Base-by-base conservation (phyloP, 2,113 vertebrate species). In the Protobothrops mucrosquamatus region DNA sequence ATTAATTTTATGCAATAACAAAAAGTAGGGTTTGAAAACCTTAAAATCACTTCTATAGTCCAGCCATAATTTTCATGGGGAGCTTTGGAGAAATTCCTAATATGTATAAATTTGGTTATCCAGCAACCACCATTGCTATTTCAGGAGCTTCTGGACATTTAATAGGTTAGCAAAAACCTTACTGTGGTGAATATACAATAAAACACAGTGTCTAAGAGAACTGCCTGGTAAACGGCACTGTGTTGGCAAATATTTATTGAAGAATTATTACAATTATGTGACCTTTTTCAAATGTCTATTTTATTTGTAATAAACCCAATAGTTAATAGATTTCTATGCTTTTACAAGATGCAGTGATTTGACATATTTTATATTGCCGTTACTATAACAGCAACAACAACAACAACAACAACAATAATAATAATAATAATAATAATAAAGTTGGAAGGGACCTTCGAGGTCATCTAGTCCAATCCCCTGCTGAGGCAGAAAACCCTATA, bases 1-100 rank as follows among this genome's bases (percentile, higher is more conserved):
- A 57, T 61, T 91, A 91, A 94, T 0, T 92, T 93, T 85, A 85
- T 89, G 22, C 43, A 69, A 6, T 39, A 89, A 39, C 89, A 91
- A 87, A 89, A 48, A 55, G 24, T 61, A 22, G 64, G 34, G 91
- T 64, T 61, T 48, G 34, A 92, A 51, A 92, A 52, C 34, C 87
- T 94, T 91, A 55, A 92, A 94, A 94, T 93, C 24, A 51, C 26
- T 93, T 92, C 85, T 6, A 29, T 0, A 0, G 39, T 52, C 74
- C 89, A 91, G 23, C 3, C 74, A 87, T 24, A 55, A 34, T 89
- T 92, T 94, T 90, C 22, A 85, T 74, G 22, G 24, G 29, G n/a
- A 91, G 74, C 39, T 91, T 52, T 34, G 15, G 6, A 90, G 23
- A 23, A 89, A n/a, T 87, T 22, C 46, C 48, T 54, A 85, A 91